Evolutionary conservation across 2,888 invertebrate species (phyloP).

Genomic region (Drosophila kambysellisi): DNA sequence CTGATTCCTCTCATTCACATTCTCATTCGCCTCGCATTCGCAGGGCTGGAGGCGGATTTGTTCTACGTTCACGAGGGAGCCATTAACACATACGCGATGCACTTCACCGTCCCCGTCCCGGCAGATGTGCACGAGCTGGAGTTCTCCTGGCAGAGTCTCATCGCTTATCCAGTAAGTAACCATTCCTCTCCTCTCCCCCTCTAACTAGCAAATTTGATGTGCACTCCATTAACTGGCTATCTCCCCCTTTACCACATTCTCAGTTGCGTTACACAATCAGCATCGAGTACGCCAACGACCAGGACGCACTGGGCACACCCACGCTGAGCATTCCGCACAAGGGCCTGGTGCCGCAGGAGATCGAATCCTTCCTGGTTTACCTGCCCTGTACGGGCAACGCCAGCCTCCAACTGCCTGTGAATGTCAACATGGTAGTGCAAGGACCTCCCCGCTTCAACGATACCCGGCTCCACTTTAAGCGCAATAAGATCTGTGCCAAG

Average conservation of each 20-base stretch:
- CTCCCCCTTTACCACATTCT: slow-evolving; percentile 59
- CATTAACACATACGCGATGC: slow-evolving; percentile 93
- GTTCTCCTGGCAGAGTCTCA: slow-evolving; percentile 94
- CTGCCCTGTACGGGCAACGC: slow-evolving; percentile 92
- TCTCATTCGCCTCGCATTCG: slow-evolving; percentile 62
- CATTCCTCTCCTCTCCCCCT: neutral
- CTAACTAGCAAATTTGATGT: slow-evolving; percentile 60
- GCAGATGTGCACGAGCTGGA: slow-evolving; percentile 92
- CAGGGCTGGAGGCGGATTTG: slow-evolving; percentile 91
- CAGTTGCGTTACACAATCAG: slow-evolving; percentile 85
- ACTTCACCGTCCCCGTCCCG: slow-evolving; percentile 92
- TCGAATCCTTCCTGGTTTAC: slow-evolving; percentile 92
- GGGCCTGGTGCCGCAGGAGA: slow-evolving; percentile 91
- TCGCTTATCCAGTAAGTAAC: slow-evolving; percentile 89
- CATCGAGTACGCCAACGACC: slow-evolving; percentile 86
- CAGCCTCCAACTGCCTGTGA: slow-evolving; percentile 93
- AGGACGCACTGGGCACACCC: slow-evolving; percentile 91
- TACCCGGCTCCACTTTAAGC: slow-evolving; percentile 90
- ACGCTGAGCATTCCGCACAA: slow-evolving; percentile 93
- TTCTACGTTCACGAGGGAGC: slow-evolving; percentile 94
- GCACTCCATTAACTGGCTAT: slow-evolving; percentile 73
- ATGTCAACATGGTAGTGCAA: slow-evolving; percentile 92
- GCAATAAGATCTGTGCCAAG: slow-evolving; percentile 95
- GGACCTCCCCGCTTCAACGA: slow-evolving; percentile 90
- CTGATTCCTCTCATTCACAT: slow-evolving; percentile 7